Evolutionary conservation across 2,888 invertebrate species (phyloP), one percentile per base, ranked within the genome.

Genomic region (Acanthosoma haemorrhoidale): DNA sequence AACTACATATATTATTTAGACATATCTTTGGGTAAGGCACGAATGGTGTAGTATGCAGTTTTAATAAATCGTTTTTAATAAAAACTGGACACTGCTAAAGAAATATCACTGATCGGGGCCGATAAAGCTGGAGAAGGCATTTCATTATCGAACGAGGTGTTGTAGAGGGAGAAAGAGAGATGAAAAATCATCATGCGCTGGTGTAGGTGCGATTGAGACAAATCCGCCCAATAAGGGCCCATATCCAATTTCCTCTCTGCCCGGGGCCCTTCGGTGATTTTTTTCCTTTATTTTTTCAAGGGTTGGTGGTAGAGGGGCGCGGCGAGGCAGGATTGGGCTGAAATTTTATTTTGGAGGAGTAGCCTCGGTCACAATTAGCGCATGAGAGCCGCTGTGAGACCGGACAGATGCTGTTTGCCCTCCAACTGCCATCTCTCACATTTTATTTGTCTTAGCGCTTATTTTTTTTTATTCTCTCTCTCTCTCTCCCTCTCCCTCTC

Each of bases 181-280:
- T 61, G 61, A 61, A 61, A 61, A 61, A 61, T 61, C 61, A 21
- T 16, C 41, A 4, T 9, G 36, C 6, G 8, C 36, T 59, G 59
- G 32, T 61, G 36, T 61, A 61, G 61, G 61, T 61, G 38, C 61
- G 32, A 61, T 61, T 61, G 61, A 61, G 61, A 61, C 61, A 61
- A 61, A 61, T 61, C 61, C 61, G 18, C 21, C 61, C 61, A 61
- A 61, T 61, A 61, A 61, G 61, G 36, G 61, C 16, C 61, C 36
- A 38, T 61, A 61, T 61, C 61, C 61, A 61, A 61, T 61, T 61
- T 38, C 61, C 38, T 11, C 18, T 6, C 38, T 8, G 16, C 11
- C 59, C 34, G n/a, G 51, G n/a, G 51, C 59, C 59, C 21, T 29
- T 34, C 59, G 16, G 31, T 11, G 59, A 32, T 59, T 59, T 59